These are phyloP conservation scores for Indicator maculatus DNA, from an alignment of 2,113 vertebrate species.

Conservation along the genomic window DNA sequence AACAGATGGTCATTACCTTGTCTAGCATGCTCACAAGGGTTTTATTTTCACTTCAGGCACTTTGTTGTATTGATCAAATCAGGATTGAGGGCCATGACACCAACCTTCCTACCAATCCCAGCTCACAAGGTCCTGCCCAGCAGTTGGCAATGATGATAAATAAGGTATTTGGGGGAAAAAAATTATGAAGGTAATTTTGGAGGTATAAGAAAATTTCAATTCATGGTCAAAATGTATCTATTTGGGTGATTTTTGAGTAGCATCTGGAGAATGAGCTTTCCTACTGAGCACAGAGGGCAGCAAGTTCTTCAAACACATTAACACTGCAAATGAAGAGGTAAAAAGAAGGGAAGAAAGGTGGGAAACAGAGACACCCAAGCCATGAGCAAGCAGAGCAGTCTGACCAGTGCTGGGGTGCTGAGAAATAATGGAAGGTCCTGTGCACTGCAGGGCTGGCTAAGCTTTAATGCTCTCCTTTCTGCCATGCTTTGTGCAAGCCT, in stretches of 20 bases:
- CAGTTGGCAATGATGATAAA: background rate
- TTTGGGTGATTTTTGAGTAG: background rate
- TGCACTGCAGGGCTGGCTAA: background rate
- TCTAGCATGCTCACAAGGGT: background rate
- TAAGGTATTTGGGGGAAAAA: background rate
- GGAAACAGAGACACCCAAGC: background rate
- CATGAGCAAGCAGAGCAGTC: background rate
- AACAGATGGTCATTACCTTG: constrained; percentile 44
- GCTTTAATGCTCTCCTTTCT: background rate
- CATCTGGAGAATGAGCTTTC: background rate
- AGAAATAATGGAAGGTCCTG: background rate
- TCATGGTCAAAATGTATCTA: background rate
- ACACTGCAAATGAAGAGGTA: background rate
- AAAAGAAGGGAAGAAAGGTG: background rate
- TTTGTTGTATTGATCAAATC: constrained; percentile 61
- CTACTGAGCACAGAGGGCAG: background rate
- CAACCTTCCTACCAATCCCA: background rate
- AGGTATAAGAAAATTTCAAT: background rate
- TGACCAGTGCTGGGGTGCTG: background rate
- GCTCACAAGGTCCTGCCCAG: background rate
- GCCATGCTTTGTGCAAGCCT: background rate
- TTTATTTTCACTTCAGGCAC: constrained; percentile 52
- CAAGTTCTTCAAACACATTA: background rate
- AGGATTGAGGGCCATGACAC: constrained; percentile 15
- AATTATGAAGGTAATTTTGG: background rate